A percentile compares a stretch with the other conserved stretches of the same genome.
Conservation (phyloP, 2,797 vertebrate genomes). For the Lycodopsis pacificus region DNA sequence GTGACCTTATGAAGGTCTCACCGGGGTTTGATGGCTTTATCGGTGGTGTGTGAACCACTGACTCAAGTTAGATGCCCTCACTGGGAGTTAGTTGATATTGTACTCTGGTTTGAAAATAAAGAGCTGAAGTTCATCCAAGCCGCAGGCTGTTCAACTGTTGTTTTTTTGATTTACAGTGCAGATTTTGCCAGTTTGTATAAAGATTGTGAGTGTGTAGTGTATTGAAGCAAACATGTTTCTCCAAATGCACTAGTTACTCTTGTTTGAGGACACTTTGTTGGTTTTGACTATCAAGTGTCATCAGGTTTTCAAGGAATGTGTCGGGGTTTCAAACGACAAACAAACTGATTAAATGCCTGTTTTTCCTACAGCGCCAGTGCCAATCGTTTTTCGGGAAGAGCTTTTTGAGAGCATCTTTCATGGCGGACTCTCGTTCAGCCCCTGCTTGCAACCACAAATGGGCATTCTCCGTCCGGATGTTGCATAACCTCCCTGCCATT, state of each 20-base stretch:
- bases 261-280: background rate
- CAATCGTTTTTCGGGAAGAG: slow-evolving; percentile 14
- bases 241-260: background rate
- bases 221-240: slow-evolving; percentile 10
- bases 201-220: background rate
- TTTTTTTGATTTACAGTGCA: background rate
- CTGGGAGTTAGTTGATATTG: slow-evolving; percentile 5
- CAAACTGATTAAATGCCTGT: background rate
- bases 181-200: background rate
- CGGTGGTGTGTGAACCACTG: slow-evolving; percentile 75
- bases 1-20: slow-evolving; percentile 13
- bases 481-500: slow-evolving; percentile 76
- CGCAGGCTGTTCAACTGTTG: background rate
- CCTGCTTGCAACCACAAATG: slow-evolving; percentile 61
- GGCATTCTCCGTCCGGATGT: slow-evolving; percentile 69
- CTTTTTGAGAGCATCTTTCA: slow-evolving; percentile 60
- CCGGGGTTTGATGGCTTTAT: slow-evolving; percentile 80
- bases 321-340: slow-evolving; percentile 26
- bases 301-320: background rate
- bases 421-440: slow-evolving; percentile 57
- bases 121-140: background rate
- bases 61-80: slow-evolving; percentile 58
- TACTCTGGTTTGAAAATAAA: slow-evolving; percentile 1
- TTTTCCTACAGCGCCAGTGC: slow-evolving; percentile 8
- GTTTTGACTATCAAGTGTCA: background rate